A percentile compares a stretch with the other conserved stretches of the same genome.
Evolutionary conservation across 2,797 vertebrate species (phyloP).

Genomic region (Dermochelys coriacea): DNA sequence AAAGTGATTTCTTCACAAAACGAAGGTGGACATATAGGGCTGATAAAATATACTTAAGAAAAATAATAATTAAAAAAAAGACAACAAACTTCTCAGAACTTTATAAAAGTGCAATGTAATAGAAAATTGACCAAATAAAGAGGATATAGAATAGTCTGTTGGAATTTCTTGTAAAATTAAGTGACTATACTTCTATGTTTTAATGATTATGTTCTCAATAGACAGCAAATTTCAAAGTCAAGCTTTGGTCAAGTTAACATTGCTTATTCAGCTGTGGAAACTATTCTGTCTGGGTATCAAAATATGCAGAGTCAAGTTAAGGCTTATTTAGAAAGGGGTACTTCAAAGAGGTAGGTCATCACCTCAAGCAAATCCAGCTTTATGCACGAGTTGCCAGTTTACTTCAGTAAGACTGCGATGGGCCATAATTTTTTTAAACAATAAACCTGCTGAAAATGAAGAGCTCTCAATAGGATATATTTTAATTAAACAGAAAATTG

Average conservation of each 20-base stretch:
- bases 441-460: background rate
- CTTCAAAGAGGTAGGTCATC: conserved; percentile 16
- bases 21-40: background rate
- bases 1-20: background rate
- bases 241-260: conserved; percentile 54
- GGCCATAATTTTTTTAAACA: background rate
- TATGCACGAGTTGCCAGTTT: background rate
- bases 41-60: background rate
- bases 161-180: background rate
- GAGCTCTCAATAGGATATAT: conserved; percentile 1
- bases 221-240: conserved; percentile 69
- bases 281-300: background rate
- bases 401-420: background rate
- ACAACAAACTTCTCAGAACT: background rate
- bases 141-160: background rate
- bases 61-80: background rate
- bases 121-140: background rate
- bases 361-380: background rate
- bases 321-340: background rate
- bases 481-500: conserved; percentile 36
- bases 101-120: background rate
- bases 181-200: conserved; percentile 49
- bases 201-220: conserved; percentile 69
- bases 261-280: conserved; percentile 49
- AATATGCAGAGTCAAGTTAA: background rate